A percentile compares a stretch with the other conserved stretches of the same genome.
These are phyloP conservation scores for Lasioglossum morio DNA, from an alignment of 2,888 invertebrate genomes.

Conservation along the genomic window DNA sequence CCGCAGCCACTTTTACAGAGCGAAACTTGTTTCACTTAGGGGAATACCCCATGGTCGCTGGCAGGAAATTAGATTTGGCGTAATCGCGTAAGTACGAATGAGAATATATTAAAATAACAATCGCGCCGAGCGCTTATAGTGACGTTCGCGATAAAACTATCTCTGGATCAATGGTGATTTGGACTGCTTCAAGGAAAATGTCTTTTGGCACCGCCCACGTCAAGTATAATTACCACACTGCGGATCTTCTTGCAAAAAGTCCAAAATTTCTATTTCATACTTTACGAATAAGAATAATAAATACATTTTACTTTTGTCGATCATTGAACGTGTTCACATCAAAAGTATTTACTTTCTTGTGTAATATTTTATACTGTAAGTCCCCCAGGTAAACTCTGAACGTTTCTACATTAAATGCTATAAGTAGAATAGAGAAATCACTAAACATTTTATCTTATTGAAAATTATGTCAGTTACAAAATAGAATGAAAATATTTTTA, in stretches of 20 bases:
- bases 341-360: too few relatives aligned
- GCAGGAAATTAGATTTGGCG: constrained; percentile 48
- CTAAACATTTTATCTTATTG: too few relatives aligned
- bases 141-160: constrained; percentile 21
- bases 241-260: neutral
- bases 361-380: too few relatives aligned
- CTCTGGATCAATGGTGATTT: constrained; percentile 6
- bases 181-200: neutral
- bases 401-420: too few relatives aligned
- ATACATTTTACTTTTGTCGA: too few relatives aligned
- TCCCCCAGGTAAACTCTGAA: too few relatives aligned
- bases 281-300: too few relatives aligned
- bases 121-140: neutral
- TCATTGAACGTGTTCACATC: too few relatives aligned
- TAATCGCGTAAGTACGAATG: constrained; percentile 38
- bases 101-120: constrained; percentile 39
- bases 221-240: neutral
- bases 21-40: constrained; percentile 28
- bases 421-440: too few relatives aligned
- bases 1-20: constrained; percentile 35
- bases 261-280: too few relatives aligned
- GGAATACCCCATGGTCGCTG: constrained; percentile 19
- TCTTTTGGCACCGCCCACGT: neutral
- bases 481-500: too few relatives aligned
- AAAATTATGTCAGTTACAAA: too few relatives aligned